Conservation (phyloP, 2,797 vertebrate species). For the Manis crassicaudata region DNA sequence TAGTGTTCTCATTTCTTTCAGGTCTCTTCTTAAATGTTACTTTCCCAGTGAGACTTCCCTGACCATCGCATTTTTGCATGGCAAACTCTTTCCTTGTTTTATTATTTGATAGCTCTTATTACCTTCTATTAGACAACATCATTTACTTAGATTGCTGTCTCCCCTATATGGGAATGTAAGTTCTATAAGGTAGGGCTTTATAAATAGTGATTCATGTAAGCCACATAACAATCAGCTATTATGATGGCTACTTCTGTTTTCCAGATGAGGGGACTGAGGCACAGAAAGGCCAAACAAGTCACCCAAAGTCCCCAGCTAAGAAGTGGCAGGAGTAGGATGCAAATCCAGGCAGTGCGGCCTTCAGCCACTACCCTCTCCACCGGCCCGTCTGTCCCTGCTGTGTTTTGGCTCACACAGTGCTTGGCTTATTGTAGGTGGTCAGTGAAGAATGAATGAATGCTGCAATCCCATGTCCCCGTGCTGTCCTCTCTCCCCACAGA, state of each 20-base stretch:
- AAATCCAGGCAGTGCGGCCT: not conserved
- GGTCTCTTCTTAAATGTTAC: not conserved
- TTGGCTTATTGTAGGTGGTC: not conserved
- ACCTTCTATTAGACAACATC: not conserved
- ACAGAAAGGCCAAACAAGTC: not conserved
- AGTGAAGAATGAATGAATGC: not conserved
- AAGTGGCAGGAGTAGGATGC: not conserved
- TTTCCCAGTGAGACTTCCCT: not conserved
- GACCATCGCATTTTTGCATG: not conserved
- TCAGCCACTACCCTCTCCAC: not conserved
- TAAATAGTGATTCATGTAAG: not conserved
- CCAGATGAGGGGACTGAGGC: not conserved
- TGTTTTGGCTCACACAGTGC: not conserved
- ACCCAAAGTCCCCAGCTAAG: not conserved
- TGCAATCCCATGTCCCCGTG: fast-evolving
- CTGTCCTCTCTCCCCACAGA: not conserved
- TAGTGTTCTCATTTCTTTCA: not conserved
- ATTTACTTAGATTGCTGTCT: not conserved
- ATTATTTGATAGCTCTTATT: not conserved
- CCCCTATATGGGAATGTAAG: not conserved
- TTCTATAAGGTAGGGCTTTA: not conserved
- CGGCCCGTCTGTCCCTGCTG: not conserved
- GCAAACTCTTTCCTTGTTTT: not conserved
- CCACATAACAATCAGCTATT: not conserved
- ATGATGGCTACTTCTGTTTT: not conserved